Conservation (phyloP, 2,888 invertebrate genomes). For the Norana najaformis region DNA sequence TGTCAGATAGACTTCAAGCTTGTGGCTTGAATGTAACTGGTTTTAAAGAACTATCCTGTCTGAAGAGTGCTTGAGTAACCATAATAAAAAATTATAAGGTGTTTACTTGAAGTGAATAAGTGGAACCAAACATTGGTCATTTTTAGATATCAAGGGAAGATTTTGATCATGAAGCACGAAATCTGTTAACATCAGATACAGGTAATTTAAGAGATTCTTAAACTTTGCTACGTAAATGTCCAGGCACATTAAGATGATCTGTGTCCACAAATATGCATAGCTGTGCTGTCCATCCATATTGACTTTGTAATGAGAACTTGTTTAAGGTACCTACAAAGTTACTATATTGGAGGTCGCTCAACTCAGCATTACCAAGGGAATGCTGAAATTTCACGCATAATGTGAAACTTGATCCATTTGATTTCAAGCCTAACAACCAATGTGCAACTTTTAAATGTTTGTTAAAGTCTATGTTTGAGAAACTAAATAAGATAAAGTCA, state of each 20-base stretch:
- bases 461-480: too few species aligned
- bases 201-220: constrained; percentile 32
- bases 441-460: too few species aligned
- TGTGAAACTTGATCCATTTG: background rate
- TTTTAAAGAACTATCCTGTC: too few species aligned
- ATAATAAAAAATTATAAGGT: background rate
- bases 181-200: constrained; percentile 71
- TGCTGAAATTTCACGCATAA: background rate
- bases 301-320: background rate
- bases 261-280: background rate
- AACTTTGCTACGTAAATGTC: background rate
- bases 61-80: too few species aligned
- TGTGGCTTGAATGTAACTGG: too few species aligned
- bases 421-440: background rate
- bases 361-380: background rate
- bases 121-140: constrained; percentile 27
- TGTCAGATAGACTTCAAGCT: background rate
- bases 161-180: constrained; percentile 79
- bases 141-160: constrained; percentile 76
- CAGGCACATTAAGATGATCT: background rate
- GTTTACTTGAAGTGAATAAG: background rate
- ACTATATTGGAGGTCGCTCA: too few species aligned
- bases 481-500: too few species aligned
- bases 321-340: background rate
- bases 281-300: background rate